Conservation (phyloP, 2,797 vertebrate genomes). For the Cyclopterus lumpus region DNA sequence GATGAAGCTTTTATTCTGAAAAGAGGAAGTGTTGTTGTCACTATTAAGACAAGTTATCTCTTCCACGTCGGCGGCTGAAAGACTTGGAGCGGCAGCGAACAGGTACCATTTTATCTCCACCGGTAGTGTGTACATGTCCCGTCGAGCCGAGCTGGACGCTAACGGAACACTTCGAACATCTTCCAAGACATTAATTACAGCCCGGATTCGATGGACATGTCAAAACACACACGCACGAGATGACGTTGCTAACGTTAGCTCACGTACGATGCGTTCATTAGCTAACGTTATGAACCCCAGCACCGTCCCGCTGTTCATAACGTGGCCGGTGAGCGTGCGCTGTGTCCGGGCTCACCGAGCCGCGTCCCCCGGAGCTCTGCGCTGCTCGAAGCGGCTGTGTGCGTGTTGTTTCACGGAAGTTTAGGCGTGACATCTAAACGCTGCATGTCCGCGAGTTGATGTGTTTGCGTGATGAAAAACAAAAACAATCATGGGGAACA, state of each 20-base stretch:
- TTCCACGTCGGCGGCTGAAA: not conserved
- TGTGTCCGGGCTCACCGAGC: too few relatives aligned
- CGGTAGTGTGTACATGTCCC: not conserved
- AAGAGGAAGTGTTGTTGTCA: slow-evolving; percentile 15
- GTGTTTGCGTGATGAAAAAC: not conserved
- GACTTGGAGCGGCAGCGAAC: slow-evolving; percentile 13
- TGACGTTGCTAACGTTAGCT: slow-evolving; percentile 29
- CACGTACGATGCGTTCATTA: not conserved
- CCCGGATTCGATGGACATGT: slow-evolving; percentile 11
- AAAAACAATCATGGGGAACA: not conserved
- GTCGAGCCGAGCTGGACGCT: not conserved
- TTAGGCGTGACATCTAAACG: slow-evolving; percentile 31
- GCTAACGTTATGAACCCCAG: too few relatives aligned
- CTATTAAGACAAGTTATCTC: not conserved
- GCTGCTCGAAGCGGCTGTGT: too few relatives aligned
- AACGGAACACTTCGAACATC: not conserved
- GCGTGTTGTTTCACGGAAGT: not conserved
- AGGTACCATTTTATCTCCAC: slow-evolving; percentile 52
- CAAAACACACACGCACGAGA: slow-evolving; percentile 16
- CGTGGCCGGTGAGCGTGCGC: too few relatives aligned
- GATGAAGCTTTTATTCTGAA: slow-evolving; percentile 51
- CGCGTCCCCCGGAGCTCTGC: too few relatives aligned
- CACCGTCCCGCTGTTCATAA: too few relatives aligned
- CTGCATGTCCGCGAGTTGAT: not conserved
- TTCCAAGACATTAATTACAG: not conserved